Percentiles rank a stretch among this genome's conserved stretches.
These are phyloP conservation scores for Xerus rutilus DNA, from an alignment of 2,797 vertebrate species.

Conservation along the genomic window DNA sequence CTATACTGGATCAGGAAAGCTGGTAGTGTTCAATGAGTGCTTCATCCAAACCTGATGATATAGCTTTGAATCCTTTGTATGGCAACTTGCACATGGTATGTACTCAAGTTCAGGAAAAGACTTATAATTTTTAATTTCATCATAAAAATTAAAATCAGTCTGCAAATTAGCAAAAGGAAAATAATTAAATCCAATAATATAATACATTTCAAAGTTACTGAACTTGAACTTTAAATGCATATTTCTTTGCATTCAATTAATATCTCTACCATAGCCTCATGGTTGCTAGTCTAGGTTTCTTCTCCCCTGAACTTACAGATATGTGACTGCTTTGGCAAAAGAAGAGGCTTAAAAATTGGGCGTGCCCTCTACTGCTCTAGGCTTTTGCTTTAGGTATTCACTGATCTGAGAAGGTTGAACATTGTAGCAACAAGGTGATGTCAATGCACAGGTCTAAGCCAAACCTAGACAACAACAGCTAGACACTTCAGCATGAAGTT, in stretches of 20 bases:
- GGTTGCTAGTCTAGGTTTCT: neutral
- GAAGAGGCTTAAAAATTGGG: neutral
- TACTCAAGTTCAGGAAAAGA: neutral
- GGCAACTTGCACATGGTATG: neutral
- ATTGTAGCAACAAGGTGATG: too few species aligned
- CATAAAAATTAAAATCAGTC: neutral
- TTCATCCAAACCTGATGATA: neutral
- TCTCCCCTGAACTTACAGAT: neutral
- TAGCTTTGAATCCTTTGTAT: neutral
- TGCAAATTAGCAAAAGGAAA: constrained; percentile 12
- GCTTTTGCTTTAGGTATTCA: neutral
- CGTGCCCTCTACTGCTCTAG: neutral
- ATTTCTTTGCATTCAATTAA: neutral
- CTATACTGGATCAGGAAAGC: neutral
- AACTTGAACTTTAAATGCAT: neutral
- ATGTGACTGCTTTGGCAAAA: neutral
- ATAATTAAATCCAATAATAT: constrained; percentile 6
- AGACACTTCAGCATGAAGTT: neutral
- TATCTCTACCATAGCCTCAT: neutral
- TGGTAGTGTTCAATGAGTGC: neutral
- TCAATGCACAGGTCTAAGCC: neutral
- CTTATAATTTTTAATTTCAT: constrained; percentile 12
- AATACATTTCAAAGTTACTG: neutral
- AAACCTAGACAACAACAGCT: neutral
- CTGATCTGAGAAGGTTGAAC: neutral